phyloP scores from a whole-genome alignment of 2,888 invertebrate species.

The Pantelozetes paolii region DNA sequence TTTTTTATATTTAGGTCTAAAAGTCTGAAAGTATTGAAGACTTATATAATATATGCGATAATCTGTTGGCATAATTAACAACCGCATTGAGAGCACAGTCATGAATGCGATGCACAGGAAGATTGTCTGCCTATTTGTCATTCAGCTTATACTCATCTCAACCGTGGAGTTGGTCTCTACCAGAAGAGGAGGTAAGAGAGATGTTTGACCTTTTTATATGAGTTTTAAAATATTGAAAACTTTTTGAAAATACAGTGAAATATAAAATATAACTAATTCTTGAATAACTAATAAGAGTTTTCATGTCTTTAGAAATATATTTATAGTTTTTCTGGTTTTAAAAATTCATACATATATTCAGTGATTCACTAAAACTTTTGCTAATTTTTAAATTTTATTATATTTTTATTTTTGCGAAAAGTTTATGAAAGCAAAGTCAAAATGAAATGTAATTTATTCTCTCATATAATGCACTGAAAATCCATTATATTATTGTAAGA shows the following conservation, averaged over 20 bases:
- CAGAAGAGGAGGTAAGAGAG: slow-evolving; percentile 30
- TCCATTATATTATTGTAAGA: too few species aligned
- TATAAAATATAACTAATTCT: too few species aligned
- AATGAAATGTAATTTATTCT: not conserved
- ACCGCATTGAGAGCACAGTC: not conserved
- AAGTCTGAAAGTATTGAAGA: not conserved
- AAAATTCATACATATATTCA: too few species aligned
- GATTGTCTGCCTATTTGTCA: slow-evolving; percentile 13
- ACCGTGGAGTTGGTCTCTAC: slow-evolving; percentile 3
- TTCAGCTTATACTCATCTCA: slow-evolving; percentile 7
- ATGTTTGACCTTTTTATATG: not conserved
- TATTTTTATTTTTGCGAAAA: too few species aligned
- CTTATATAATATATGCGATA: slow-evolving; percentile 12
- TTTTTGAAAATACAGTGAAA: too few species aligned
- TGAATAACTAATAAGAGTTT: too few species aligned
- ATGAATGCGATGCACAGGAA: slow-evolving; percentile 9
- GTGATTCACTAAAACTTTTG: too few species aligned
- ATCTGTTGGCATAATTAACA: not conserved
- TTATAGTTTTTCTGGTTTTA: too few species aligned
- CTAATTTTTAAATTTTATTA: too few species aligned
- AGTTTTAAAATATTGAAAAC: not conserved
- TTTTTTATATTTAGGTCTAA: not conserved
- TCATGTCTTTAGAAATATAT: too few species aligned
- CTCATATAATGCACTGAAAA: not conserved
- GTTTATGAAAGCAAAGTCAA: not conserved